These are phyloP conservation scores for Dioctria rufipes DNA, from an alignment of 2,888 invertebrate genomes.

Conservation along the genomic window DNA sequence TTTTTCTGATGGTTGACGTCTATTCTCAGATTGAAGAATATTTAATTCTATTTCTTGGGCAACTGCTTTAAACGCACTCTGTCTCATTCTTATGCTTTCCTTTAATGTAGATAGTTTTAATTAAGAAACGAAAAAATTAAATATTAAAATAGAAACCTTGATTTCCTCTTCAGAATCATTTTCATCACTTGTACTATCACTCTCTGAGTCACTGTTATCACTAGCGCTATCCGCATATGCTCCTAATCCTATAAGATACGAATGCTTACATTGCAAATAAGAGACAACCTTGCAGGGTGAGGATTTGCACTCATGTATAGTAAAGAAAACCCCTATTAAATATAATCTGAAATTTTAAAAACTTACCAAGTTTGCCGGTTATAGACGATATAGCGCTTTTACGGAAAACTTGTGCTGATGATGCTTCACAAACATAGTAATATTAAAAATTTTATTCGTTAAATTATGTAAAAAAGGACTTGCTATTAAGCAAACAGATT, in stretches of 20 bases:
- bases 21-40: constrained; percentile 56
- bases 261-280: constrained; percentile 58
- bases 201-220: constrained; percentile 75
- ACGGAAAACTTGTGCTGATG: constrained; percentile 75
- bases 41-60: constrained; percentile 57
- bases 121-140: neutral
- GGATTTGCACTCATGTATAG: constrained; percentile 66
- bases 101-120: constrained; percentile 13
- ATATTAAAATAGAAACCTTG: constrained; percentile 73
- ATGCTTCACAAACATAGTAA: constrained; percentile 67
- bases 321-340: constrained; percentile 21
- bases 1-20: constrained; percentile 40
- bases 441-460: constrained; percentile 35
- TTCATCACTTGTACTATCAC: constrained; percentile 71
- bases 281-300: neutral
- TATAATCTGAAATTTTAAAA: constrained; percentile 55
- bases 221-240: constrained; percentile 84
- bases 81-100: constrained; percentile 56
- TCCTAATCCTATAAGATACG: constrained; percentile 80
- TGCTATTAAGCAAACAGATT: constrained; percentile 6
- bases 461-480: neutral
- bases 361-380: constrained; percentile 94
- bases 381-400: constrained; percentile 93
- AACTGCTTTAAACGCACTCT: constrained; percentile 56
- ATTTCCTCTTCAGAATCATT: constrained; percentile 82